Base-by-base conservation (phyloP, 2,888 invertebrate genomes). In the Xestia xanthographa region DNA sequence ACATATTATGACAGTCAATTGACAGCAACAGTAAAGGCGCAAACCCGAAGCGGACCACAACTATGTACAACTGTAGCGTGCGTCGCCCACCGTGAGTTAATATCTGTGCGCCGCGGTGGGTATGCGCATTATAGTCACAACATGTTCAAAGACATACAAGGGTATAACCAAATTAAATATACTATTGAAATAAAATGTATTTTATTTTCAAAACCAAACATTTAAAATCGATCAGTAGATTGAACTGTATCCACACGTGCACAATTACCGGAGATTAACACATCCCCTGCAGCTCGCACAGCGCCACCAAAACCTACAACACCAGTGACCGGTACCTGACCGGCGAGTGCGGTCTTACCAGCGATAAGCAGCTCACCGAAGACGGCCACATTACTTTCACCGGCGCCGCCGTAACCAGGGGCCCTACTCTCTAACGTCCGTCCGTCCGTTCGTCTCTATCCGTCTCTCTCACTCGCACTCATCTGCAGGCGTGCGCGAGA, bases 331-430 rank as follows among this genome's bases (percentile, higher is more conserved):
- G n/a, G n/a, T n/a, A 48, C 22, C 48, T 53, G n/a, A 53, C 5
- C 26, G 26, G 80, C 65, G 26, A 87, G 78, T 41, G 71, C 81
- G 50, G 79, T 85, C 17, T 63, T 71, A 63, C 89, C 86, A 48
- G 76, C 72, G 11, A 85, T 79, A 62, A 86, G 84, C 43, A 88
- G 83, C 66, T 79, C 87, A 38, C 87, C 88, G 56, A 72, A 70
- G 9, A 87, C 83, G 5, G 75, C 87, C 56, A 88, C 86, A 69
- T 86, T 88, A 65, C 86, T 87, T 76, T 91, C 90, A 20, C 92
- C 92, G 11, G 86, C 82, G 8, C n/a, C n/a, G 0, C 22, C 53
- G 82, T 90, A 91, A 0, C 56, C 6, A 56, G 66, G 20, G 43
- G n/a, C n/a, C n/a, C n/a, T n/a, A n/a, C n/a, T n/a, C n/a, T n/a